Evolutionary conservation across 2,113 vertebrate genomes (phyloP).

Genomic region (Macheiramphus alcinus): DNA sequence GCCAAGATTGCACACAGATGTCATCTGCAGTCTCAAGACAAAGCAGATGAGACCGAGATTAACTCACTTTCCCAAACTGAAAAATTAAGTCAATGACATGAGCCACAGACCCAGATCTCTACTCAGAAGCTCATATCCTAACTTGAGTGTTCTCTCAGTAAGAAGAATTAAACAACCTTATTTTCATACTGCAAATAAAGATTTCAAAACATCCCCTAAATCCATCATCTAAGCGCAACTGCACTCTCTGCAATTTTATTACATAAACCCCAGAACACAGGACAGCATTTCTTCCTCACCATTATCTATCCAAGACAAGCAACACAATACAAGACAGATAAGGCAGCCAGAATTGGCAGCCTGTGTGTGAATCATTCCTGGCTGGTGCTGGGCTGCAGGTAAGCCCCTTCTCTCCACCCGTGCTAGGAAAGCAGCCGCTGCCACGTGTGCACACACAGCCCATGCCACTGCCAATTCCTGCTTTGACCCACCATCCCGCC

Average conservation of each 20-base stretch:
- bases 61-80: neutral
- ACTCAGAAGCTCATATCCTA: neutral
- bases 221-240: neutral
- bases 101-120: neutral
- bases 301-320: neutral
- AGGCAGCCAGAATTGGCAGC: neutral
- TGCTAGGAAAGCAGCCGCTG: neutral
- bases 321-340: neutral
- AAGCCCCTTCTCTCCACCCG: neutral
- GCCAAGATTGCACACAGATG: neutral
- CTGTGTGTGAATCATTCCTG: neutral
- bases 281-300: neutral
- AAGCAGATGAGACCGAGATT: neutral
- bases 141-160: neutral
- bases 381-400: neutral
- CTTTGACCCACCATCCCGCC: neutral
- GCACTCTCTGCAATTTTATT: constrained; percentile 12
- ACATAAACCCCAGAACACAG: neutral
- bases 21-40: neutral
- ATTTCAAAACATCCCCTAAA: constrained; percentile 16
- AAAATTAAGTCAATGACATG: neutral
- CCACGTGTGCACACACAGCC: neutral
- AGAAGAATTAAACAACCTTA: constrained; percentile 3
- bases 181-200: neutral
- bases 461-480: neutral